Conservation (phyloP, 1,140 invertebrate species). For the Heliothis subflexa region DNA sequence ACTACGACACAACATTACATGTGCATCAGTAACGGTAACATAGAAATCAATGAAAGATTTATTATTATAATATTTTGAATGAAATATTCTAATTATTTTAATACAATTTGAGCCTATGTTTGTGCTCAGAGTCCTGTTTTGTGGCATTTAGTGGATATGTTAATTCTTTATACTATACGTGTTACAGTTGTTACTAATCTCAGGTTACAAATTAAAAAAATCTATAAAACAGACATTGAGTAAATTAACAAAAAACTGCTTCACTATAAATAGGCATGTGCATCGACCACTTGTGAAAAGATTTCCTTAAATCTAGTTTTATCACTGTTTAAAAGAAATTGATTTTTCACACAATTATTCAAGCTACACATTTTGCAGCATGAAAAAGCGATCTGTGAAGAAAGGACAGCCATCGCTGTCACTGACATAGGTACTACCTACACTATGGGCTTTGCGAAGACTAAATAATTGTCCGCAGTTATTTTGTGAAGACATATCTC, state of each 20-base stretch:
- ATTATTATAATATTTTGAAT: conserved; percentile 53
- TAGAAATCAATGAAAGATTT: conserved; percentile 44
- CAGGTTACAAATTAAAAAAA: conserved; percentile 32
- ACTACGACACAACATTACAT: conserved; percentile 55
- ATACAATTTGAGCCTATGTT: conserved; percentile 77
- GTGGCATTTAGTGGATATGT: conserved; percentile 77
- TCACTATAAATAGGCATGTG: too few species aligned
- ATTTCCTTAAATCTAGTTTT: background rate
- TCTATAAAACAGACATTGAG: conserved; percentile 10
- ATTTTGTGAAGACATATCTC: too few species aligned
- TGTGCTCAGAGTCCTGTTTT: conserved; percentile 73
- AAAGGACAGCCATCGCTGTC: too few species aligned
- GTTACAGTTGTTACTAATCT: conserved; percentile 26
- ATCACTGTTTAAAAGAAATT: background rate
- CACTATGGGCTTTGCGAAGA: too few species aligned
- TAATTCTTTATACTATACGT: conserved; percentile 76
- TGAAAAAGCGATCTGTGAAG: too few species aligned
- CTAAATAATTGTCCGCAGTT: too few species aligned
- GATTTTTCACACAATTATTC: too few species aligned
- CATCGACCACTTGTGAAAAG: too few species aligned
- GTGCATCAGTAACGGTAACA: conserved; percentile 49
- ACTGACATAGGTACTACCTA: too few species aligned
- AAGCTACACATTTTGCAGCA: too few species aligned
- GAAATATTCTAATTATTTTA: conserved; percentile 64
- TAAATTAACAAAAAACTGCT: too few species aligned